phyloP scores from a whole-genome alignment of 1,140 invertebrate genomes.

The Dermatophagoides farinae region DNA sequence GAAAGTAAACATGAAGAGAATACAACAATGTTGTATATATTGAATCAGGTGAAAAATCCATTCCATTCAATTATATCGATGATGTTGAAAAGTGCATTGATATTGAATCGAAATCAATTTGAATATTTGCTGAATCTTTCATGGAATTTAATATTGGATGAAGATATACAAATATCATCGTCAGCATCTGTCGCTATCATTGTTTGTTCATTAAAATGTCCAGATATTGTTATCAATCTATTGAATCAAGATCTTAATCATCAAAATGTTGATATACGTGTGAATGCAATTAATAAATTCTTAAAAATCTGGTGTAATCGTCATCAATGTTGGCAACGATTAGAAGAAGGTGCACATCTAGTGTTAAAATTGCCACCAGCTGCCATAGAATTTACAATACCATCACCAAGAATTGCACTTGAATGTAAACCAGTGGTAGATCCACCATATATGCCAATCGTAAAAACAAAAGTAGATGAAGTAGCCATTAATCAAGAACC shows the following conservation, averaged over 20 bases:
- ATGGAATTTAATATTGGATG: conserved; percentile 78
- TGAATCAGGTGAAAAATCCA: conserved; percentile 56
- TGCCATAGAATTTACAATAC: conserved; percentile 92
- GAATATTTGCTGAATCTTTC: conserved; percentile 65
- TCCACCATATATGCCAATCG: conserved; percentile 93
- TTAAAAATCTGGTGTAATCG: conserved; percentile 68
- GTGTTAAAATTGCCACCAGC: conserved; percentile 93
- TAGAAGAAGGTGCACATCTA: conserved; percentile 88
- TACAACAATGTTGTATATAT: conserved; percentile 63
- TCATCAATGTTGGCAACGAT: conserved; percentile 95
- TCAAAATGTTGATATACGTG: conserved; percentile 47
- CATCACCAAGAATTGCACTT: conserved; percentile 92
- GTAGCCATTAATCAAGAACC: conserved; percentile 95
- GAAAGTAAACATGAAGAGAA: conserved; percentile 30
- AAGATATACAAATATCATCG: conserved; percentile 33
- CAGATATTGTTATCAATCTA: conserved; percentile 60
- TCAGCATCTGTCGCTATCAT: conserved; percentile 67
- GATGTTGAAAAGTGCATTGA: conserved; percentile 72
- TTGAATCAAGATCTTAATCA: conserved; percentile 69
- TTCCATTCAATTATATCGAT: conserved; percentile 75
- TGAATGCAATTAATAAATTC: conserved; percentile 56
- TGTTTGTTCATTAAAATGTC: conserved; percentile 66
- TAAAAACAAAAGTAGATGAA: conserved; percentile 95
- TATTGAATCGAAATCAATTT: conserved; percentile 68
- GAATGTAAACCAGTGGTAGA: conserved; percentile 83